phyloP scores from a whole-genome alignment of 1,140 invertebrate genomes.

The Apis dorsata region DNA sequence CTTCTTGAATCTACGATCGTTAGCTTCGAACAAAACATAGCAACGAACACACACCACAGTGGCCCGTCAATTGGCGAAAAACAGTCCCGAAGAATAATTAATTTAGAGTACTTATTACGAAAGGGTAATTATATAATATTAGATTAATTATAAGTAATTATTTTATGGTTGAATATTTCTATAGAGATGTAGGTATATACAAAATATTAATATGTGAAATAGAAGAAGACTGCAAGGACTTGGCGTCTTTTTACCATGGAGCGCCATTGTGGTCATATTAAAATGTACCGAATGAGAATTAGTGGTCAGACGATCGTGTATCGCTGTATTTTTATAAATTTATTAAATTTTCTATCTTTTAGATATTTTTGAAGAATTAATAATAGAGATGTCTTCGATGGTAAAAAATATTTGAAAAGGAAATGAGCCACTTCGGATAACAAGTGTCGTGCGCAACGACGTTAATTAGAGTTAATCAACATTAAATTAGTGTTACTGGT shows the following conservation, averaged over 20 bases:
- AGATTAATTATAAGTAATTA: too few species aligned
- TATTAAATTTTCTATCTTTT: not conserved
- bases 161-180: not conserved
- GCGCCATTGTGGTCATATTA: not conserved
- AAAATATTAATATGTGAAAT: not conserved
- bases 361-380: not conserved
- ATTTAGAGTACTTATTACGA: too few species aligned
- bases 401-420: not conserved
- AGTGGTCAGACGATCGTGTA: not conserved
- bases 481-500: slow-evolving; percentile 45
- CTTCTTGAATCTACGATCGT: slow-evolving; percentile 18
- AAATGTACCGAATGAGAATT: not conserved
- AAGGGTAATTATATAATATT: too few species aligned
- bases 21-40: not conserved
- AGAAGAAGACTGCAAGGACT: not conserved
- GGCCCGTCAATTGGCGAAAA: slow-evolving; percentile 20
- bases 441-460: slow-evolving; percentile 32
- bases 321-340: not conserved
- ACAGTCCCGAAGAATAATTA: slow-evolving; percentile 26
- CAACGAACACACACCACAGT: not conserved
- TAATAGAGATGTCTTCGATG: not conserved
- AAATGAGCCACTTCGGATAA: slow-evolving; percentile 2
- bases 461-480: slow-evolving; percentile 53
- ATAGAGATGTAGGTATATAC: not conserved
- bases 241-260: not conserved